Evolutionary conservation across 2,888 invertebrate species (phyloP), one percentile per base, ranked within the genome.

Genomic region (Adelphocoris suturalis): DNA sequence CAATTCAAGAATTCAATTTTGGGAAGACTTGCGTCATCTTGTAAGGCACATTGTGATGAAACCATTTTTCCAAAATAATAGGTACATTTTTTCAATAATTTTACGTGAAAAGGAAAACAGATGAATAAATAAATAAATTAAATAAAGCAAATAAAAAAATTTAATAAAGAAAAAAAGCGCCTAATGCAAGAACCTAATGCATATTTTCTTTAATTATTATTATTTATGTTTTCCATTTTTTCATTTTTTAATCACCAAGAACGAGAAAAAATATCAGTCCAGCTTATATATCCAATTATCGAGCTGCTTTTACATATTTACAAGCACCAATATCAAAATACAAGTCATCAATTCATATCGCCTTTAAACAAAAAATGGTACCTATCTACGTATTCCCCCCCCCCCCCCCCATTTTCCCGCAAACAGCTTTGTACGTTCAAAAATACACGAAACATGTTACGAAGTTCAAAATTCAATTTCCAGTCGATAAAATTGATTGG

Each of bases 1-100:
- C 52, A 14, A 52, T 61, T 68, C 68, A 23, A 68, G 7, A 5
- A 57, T 68, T 5, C 23, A 23, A 68, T 84, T 48, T 84, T 23
- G n/a, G 61, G 61, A 86, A 68, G 68, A 57, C 68, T 27, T 47
- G 27, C 28, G 28, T 86, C 37, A 37, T 37, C 19, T 16, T n/a
- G 16, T 57, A 86, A 86, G 86, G 86, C 86, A 86, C 86, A 37
- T 68, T 68, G 19, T 68, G 11, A 68, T 19, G 68, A 7, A 47
- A 27, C n/a, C 19, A 14, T 16, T 75, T n/a, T 75, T 75, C 52
- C 52, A 52, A 52, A 52, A 52, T 3, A 52, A 5, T 52, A 14
- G 2, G 52, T 52, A 14, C 11, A 7, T 61, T 61, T 78, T 28
- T 78, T 23, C 13, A 78, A 37, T 37, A 37, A 27, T 46, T 0